Evolutionary conservation across 2,888 invertebrate species (phyloP), one percentile per base, ranked within the genome.

Genomic region (Apodemia hepburni): DNA sequence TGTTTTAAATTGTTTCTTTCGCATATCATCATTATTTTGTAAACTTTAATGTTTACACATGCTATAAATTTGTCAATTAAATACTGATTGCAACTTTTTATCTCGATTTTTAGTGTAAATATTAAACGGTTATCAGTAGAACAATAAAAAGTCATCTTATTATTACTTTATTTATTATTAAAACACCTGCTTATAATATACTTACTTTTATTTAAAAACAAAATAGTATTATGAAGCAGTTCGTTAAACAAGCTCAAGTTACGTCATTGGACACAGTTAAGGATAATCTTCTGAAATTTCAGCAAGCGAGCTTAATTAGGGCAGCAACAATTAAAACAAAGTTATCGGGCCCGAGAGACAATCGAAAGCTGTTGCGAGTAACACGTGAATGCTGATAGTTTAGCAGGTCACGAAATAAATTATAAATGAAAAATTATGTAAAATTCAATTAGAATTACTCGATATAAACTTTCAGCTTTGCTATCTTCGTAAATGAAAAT

Each of bases 251-350:
- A 54, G 27, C 12, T 57, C 15, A 29, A 29, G 15, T 29, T 15
- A 54, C 54, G 18, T 54, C 15, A 29, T 47, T 47, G 47, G 8
- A 47, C 47, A 7, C 47, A 8, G 47, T 47, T 17, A 17, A 17
- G 47, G 8, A 47, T 47, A 17, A 47, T 47, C 8, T 47, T 17
- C 47, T 17, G 47, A 47, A 47, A 47, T 47, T 47, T 17, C 47
- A 47, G 47, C 47, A 22, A 57, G 57, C 47, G 57, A 57, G 57
- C 57, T 57, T 57, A 29, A 29, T 57, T 57, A 29, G 57, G 29
- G 57, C 27, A 29, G 29, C 57, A 57, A 29, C 29, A n/a, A 29
- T 57, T 57, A 57, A 29, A 57, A 57, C 57, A 29, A 57, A 57
- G 57, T 57, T 57, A 57, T 47, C 57, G 27, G 15, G 57, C 57